phyloP scores from a whole-genome alignment of 2,888 invertebrate species.

The Blastobasis adustella region DNA sequence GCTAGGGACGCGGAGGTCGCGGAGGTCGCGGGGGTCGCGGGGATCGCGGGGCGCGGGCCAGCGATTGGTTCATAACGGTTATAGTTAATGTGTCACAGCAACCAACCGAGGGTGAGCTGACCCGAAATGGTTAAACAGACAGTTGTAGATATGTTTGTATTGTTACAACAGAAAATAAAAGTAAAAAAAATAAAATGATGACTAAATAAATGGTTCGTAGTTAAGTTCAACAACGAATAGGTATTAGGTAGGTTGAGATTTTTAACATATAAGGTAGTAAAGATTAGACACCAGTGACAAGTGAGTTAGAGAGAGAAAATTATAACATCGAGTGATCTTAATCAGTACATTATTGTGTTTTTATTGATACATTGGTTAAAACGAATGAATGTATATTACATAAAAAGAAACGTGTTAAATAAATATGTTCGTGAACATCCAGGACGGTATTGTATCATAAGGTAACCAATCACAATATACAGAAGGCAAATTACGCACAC shows the following conservation, averaged over 20 bases:
- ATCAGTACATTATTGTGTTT: constrained; percentile 15
- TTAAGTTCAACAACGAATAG: constrained; percentile 1
- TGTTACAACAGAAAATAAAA: constrained; percentile 5
- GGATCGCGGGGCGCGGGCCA: constrained; percentile 29
- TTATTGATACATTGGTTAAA: constrained; percentile 26
- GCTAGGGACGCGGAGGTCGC: constrained; percentile 54
- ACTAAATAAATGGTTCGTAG: constrained; percentile 20
- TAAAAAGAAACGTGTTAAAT: constrained; percentile 34
- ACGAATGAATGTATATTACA: constrained; percentile 41
- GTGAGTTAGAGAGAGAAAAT: constrained; percentile 8
- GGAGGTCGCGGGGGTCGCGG: constrained; percentile 49
- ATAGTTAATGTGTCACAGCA: constrained; percentile 42
- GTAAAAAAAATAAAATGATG: constrained; percentile 22
- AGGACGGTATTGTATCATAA: constrained; percentile 34
- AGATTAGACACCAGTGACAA: background rate
- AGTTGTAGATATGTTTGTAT: constrained; percentile 14
- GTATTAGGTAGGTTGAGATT: too few species aligned
- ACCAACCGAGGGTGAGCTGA: constrained; percentile 43
- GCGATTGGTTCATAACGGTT: constrained; percentile 65
- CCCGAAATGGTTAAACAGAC: constrained; percentile 33
- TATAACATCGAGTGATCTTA: constrained; percentile 13
- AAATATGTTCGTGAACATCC: constrained; percentile 10
- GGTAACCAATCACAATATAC: constrained; percentile 52
- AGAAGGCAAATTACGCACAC: constrained; percentile 74
- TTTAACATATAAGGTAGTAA: too few species aligned